Base-by-base conservation (phyloP, 2,888 invertebrate species). In the Ceramica pisi region DNA sequence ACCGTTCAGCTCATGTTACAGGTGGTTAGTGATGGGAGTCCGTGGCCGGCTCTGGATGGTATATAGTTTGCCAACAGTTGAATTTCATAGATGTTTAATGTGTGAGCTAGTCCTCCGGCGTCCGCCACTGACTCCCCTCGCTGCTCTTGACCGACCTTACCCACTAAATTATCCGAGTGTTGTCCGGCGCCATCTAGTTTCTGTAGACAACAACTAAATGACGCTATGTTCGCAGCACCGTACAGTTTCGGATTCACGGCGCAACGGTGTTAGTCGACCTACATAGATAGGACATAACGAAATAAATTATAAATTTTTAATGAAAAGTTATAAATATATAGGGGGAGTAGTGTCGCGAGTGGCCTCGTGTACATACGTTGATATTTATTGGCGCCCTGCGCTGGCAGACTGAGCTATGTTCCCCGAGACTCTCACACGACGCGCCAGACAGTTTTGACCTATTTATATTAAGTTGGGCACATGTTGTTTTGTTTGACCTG, bases 401-500 rank as follows among this genome's bases (percentile, higher is more conserved):
- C 92, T 89, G 91, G 90, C 92, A 89, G 93, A 93, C 93, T 92
- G 94, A 92, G 88, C 88, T 89, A 88, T 89, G 88, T 86, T 86
- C 85, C 80, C 87, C 87, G 85, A 86, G 87, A 88, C 88, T 86
- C 84, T 87, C 86, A 86, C 88, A 86, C 89, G 92, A 93, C 92
- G 92, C 93, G 92, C 95, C 95, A 94, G 94, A 91, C 92, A 90
- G 92, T 91, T 88, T 92, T 91, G 90, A 93, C 94, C 90, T 95
- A 93, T 94, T 94, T 94, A 93, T 94, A 93, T 94, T 94, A 93
- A 94, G 93, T 94, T 94, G 94, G 92, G 93, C 94, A 95, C 94
- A 94, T 93, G 93, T 95, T 95, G 94, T 95, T 95, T 95, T 95
- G 95, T 96, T 96, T 94, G 94, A 94, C 94, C 92, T 94, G 93